Percentiles rank a stretch among this genome's conserved stretches.
phyloP scores from a whole-genome alignment of 2,888 invertebrate genomes.

The Fabriciana adippe region DNA sequence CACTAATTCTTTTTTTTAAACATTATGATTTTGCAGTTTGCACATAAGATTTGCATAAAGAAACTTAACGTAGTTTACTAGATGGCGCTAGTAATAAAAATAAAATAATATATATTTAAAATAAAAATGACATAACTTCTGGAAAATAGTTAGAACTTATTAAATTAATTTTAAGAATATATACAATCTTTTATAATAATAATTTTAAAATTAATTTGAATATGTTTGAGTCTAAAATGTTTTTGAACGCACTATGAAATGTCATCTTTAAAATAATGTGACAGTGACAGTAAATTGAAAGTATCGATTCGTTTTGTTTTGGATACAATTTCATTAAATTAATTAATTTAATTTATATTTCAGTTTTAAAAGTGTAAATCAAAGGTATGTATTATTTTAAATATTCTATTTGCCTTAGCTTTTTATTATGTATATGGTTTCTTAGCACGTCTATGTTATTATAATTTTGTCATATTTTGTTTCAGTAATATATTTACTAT shows the following conservation, averaged over 20 bases:
- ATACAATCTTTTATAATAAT: background rate
- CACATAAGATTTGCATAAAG: no score
- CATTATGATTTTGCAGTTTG: no score
- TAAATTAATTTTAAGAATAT: background rate
- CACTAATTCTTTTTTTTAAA: no score
- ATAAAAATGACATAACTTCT: no score
- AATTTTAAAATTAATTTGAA: background rate
- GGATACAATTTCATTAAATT: background rate
- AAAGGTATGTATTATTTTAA: background rate
- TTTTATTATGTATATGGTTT: background rate
- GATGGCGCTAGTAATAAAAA: no score
- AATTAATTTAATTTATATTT: background rate
- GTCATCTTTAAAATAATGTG: background rate
- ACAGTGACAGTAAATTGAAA: constrained; percentile 10
- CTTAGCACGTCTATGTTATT: no score
- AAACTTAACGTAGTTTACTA: no score
- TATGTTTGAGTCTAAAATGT: background rate
- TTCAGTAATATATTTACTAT: constrained; percentile 20
- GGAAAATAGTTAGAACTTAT: no score
- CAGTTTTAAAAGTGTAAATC: background rate
- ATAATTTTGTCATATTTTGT: background rate
- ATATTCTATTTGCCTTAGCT: background rate
- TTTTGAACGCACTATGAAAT: background rate
- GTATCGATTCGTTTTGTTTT: constrained; percentile 23
- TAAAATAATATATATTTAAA: no score